A percentile compares a stretch with the other conserved stretches of the same genome.
Evolutionary conservation across 2,797 vertebrate species (phyloP).

Genomic region (Pseudochirops cupreus): DNA sequence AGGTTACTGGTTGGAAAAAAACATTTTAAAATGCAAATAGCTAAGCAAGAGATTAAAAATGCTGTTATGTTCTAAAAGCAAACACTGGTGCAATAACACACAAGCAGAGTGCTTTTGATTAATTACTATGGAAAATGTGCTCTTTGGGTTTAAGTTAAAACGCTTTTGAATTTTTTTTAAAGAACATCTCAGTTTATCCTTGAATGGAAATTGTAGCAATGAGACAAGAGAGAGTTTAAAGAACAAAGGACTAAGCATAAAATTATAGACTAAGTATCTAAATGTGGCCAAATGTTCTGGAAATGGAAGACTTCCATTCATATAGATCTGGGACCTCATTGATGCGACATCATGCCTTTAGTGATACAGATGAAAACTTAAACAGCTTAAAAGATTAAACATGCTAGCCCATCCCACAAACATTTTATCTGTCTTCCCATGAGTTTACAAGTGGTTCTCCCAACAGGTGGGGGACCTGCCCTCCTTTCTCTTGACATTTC

Average conservation of each 20-base stretch:
- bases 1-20: conserved; percentile 59
- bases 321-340: background rate
- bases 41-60: conserved; percentile 38
- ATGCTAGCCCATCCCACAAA: background rate
- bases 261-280: background rate
- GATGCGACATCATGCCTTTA: background rate
- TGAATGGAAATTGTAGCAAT: conserved; percentile 36
- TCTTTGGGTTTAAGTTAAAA: conserved; percentile 11
- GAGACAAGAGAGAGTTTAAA: background rate
- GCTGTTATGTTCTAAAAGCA: background rate
- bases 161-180: background rate
- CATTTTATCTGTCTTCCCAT: background rate
- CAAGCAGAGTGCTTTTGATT: background rate
- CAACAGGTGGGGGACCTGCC: background rate
- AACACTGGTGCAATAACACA: background rate
- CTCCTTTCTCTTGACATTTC: background rate
- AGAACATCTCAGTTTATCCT: conserved; percentile 27
- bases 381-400: background rate
- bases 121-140: background rate
- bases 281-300: background rate
- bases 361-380: background rate
- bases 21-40: conserved; percentile 65
- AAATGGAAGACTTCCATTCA: background rate
- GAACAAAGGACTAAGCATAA: background rate
- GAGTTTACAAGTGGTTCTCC: background rate